Evolutionary conservation across 1,140 invertebrate genomes (phyloP).

Genomic region (Acromyrmex charruanus): DNA sequence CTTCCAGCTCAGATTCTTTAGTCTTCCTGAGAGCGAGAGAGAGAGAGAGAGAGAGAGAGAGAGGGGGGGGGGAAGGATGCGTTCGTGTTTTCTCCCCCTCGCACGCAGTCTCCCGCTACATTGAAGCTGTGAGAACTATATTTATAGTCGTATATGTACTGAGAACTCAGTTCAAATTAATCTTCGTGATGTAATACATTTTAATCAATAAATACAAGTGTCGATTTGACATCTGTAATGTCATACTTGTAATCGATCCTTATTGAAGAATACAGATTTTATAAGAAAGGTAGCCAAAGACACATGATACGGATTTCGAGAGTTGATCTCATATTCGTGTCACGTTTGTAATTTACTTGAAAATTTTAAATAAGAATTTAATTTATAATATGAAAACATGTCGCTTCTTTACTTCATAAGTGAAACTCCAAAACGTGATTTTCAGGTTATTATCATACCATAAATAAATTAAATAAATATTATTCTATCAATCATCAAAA

Average conservation of each 20-base stretch:
- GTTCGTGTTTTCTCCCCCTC: background rate
- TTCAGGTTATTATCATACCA: too few species aligned
- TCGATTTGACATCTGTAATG: background rate
- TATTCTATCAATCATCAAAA: too few species aligned
- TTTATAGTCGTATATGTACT: background rate
- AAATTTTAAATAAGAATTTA: background rate
- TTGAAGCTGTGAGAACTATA: slow-evolving; percentile 13
- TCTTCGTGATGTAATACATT: background rate
- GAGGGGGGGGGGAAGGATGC: background rate
- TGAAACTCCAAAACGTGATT: too few species aligned
- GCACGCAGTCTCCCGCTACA: background rate
- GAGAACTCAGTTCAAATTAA: slow-evolving; percentile 17
- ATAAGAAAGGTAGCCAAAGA: background rate
- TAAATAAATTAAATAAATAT: too few species aligned
- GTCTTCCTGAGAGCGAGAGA: slow-evolving; percentile 10
- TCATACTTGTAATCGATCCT: background rate
- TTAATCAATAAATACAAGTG: slow-evolving; percentile 23
- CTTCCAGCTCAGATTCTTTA: slow-evolving; percentile 63
- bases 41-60: slow-evolving; percentile 5
- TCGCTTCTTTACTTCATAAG: too few species aligned
- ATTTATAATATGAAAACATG: too few species aligned
- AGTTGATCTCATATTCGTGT: background rate
- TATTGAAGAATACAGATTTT: background rate
- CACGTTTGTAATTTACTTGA: background rate
- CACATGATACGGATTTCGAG: background rate